Evolutionary conservation across 1,140 invertebrate species (phyloP).

Genomic region (Drosophila yakuba): DNA sequence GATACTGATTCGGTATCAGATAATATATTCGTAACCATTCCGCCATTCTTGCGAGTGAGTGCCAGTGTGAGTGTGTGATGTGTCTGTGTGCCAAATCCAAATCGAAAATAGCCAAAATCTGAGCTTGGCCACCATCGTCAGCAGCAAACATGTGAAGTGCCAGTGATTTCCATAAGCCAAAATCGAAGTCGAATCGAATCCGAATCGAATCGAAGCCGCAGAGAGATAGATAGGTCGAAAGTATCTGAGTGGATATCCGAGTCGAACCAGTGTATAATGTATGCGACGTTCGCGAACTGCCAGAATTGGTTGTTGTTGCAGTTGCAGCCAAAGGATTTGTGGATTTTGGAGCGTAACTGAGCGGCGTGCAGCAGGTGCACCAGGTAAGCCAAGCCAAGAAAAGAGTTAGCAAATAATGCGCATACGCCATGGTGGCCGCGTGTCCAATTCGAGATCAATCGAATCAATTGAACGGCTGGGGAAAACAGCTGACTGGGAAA

Average conservation of each 20-base stretch:
- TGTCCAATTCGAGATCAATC: conserved; percentile 59
- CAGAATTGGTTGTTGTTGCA: conserved; percentile 82
- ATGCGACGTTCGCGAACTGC: conserved; percentile 72
- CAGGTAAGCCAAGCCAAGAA: conserved; percentile 48
- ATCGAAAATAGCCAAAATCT: conserved; percentile 43
- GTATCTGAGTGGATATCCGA: conserved; percentile 34
- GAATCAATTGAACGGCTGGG: conserved; percentile 22
- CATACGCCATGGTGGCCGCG: conserved; percentile 70
- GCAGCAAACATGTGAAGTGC: conserved; percentile 51
- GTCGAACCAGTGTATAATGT: conserved; percentile 63
- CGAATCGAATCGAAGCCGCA: not conserved
- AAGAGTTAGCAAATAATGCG: conserved; percentile 31
- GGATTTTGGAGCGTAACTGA: conserved; percentile 75
- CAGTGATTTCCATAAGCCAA: conserved; percentile 45
- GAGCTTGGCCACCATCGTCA: conserved; percentile 23
- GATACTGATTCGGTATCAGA: conserved; percentile 57
- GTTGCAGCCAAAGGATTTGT: conserved; percentile 84
- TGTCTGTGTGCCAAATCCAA: conserved; percentile 26
- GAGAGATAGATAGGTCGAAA: conserved; percentile 9
- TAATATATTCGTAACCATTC: conserved; percentile 44
- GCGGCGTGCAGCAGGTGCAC: conserved; percentile 64
- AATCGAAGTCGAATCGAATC: conserved; percentile 18
- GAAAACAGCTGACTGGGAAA: conserved; percentile 36
- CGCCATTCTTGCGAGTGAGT: conserved; percentile 18
- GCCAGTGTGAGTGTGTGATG: conserved; percentile 18